phyloP scores from a whole-genome alignment of 2,113 vertebrate species.

The Columbina picui region DNA sequence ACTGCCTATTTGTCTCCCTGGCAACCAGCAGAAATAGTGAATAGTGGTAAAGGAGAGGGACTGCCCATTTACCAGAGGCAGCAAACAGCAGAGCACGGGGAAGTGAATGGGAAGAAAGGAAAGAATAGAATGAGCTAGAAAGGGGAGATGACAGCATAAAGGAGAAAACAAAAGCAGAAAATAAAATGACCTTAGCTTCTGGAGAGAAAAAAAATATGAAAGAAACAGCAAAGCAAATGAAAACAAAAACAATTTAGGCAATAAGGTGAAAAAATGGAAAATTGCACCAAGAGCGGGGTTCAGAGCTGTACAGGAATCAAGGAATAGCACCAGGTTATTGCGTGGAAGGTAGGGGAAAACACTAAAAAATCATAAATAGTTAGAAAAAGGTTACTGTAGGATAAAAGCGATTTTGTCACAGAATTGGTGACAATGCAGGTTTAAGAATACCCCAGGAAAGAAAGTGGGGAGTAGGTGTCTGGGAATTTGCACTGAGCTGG shows the following conservation, averaged over 20 bases:
- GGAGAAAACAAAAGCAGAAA: not conserved
- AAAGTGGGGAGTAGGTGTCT: not conserved
- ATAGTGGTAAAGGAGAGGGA: not conserved
- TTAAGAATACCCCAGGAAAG: not conserved
- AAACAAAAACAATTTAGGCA: not conserved
- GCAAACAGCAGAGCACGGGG: not conserved
- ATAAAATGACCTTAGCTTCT: not conserved
- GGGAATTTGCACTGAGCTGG: not conserved
- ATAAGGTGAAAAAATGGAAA: not conserved
- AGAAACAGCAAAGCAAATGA: not conserved
- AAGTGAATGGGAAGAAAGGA: not conserved
- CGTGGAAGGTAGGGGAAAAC: not conserved
- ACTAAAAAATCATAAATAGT: not conserved
- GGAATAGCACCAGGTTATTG: not conserved
- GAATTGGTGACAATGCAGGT: not conserved
- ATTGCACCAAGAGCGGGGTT: not conserved
- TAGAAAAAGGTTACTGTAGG: not conserved
- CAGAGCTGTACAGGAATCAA: not conserved
- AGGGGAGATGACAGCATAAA: not conserved
- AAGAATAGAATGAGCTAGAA: not conserved
- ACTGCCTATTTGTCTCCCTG: slow-evolving; percentile 51
- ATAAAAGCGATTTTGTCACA: not conserved
- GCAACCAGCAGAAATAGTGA: slow-evolving; percentile 28
- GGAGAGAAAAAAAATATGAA: not conserved
- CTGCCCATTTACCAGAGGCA: not conserved